These are phyloP conservation scores for Nemurella pictetii DNA, from an alignment of 2,888 invertebrate species.

Conservation along the genomic window DNA sequence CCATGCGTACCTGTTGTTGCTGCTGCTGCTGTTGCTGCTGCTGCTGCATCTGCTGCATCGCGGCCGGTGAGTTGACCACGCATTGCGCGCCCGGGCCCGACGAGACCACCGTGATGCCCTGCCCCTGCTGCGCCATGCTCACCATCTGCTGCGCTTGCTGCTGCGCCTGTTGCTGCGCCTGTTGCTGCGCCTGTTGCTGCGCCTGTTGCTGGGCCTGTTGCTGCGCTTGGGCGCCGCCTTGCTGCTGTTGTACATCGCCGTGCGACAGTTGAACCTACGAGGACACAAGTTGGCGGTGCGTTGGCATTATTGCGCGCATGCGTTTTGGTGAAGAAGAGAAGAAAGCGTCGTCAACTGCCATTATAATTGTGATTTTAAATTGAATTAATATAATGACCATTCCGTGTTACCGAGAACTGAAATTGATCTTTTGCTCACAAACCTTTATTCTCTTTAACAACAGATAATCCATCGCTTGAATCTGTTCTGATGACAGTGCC, in stretches of 20 bases:
- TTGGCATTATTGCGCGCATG: too few relatives aligned
- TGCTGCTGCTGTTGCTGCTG: constrained; percentile 44
- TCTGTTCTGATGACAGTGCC: too few relatives aligned
- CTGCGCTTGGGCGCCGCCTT: not conserved
- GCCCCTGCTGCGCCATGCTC: constrained; percentile 27
- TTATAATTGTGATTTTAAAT: too few relatives aligned
- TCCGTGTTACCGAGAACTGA: too few relatives aligned
- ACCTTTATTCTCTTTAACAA: too few relatives aligned
- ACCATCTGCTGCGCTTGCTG: constrained; percentile 24
- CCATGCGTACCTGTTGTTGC: constrained; percentile 41
- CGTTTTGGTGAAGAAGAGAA: too few relatives aligned
- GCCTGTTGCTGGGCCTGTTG: not conserved
- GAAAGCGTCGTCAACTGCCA: too few relatives aligned
- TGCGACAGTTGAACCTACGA: constrained; percentile 9
- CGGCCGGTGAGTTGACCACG: constrained; percentile 18
- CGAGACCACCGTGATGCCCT: constrained; percentile 33
- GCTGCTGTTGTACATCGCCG: constrained; percentile 4
- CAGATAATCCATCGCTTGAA: too few relatives aligned
- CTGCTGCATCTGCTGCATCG: constrained; percentile 41
- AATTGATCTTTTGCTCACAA: too few relatives aligned
- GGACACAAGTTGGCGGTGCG: too few relatives aligned
- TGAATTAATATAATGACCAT: too few relatives aligned
- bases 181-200: not conserved
- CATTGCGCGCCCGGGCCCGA: constrained; percentile 6
- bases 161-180: constrained; percentile 1